phyloP scores from a whole-genome alignment of 1,140 invertebrate genomes.

The Magallana ariakensis region DNA sequence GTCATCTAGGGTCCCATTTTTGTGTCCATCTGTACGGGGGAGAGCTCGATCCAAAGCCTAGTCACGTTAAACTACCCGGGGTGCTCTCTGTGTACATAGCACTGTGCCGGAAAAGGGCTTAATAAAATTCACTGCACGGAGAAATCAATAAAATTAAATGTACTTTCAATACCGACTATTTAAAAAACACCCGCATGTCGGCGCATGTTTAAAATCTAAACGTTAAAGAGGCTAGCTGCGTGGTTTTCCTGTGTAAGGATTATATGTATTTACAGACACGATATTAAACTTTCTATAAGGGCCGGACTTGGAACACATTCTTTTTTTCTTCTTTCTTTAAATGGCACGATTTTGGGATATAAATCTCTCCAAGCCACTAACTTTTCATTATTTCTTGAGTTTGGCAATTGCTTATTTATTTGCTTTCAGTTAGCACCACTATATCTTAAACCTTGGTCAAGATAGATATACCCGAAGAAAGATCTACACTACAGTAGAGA shows the following conservation, averaged over 20 bases:
- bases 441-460: too few species aligned
- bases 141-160: conserved; percentile 33
- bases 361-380: too few species aligned
- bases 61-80: background rate
- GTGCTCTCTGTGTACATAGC: background rate
- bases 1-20: background rate
- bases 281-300: background rate
- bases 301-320: background rate
- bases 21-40: background rate
- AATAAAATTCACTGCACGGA: background rate
- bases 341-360: too few species aligned
- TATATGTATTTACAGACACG: too few species aligned
- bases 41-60: background rate
- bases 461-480: too few species aligned
- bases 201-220: conserved; percentile 9
- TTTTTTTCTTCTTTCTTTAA: background rate
- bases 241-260: too few species aligned
- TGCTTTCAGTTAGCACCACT: too few species aligned
- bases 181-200: background rate
- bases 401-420: too few species aligned
- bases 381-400: too few species aligned
- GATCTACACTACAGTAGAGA: too few species aligned
- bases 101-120: too few species aligned
- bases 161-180: background rate
- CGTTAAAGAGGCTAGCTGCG: background rate